Base-by-base conservation (phyloP, 2,797 vertebrate genomes). In the Bradypodion ventrale region DNA sequence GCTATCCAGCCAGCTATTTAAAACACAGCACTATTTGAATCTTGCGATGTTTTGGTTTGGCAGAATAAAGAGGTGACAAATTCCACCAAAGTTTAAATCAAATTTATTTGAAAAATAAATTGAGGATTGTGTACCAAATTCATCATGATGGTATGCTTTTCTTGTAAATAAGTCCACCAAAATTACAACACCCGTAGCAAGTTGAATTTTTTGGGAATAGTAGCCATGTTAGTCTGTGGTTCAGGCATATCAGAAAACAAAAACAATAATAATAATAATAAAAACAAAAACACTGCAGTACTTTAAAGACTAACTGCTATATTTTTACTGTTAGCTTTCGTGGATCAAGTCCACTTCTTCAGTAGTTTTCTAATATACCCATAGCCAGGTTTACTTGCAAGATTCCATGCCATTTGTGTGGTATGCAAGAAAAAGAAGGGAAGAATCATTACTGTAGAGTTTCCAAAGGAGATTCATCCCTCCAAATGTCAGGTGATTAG, bases 21-120 rank as follows among this genome's bases (percentile, higher is more conserved):
- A 52, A 59, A 6, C 5, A 40, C 15, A 35, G 10, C 40, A 35
- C 23, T 37, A 13, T 49, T 83, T 66, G 35, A 23, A 21, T 75
- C 23, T 46, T 52, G 13, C 68, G 32, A 66, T 83, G 32, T 52
- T 46, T 21, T 75, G 62, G 8, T 16, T 40, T 29, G 21, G 29
- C 27, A 62, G 77, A 82, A 83, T 78, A 91, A 73, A 13, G 37
- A 8, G 29, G 52, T 66, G 40, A 80, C 65, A 87, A 46, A 29
- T 78, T 81, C 63, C 35, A 68, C 40, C 2, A 77, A 15, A 7
- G n/a, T 9, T n/a, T 79, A 42, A 87, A 63, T 35, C 66, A 80
- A 27, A 80, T 85, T 68, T 44, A 69, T 89, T 23, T 77, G 7
- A 19, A 4, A n/a, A 77, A 76, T 80, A 35, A 62, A 23, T 73